Conservation (phyloP, 2,113 vertebrate species). For the Malurus cyaneus region DNA sequence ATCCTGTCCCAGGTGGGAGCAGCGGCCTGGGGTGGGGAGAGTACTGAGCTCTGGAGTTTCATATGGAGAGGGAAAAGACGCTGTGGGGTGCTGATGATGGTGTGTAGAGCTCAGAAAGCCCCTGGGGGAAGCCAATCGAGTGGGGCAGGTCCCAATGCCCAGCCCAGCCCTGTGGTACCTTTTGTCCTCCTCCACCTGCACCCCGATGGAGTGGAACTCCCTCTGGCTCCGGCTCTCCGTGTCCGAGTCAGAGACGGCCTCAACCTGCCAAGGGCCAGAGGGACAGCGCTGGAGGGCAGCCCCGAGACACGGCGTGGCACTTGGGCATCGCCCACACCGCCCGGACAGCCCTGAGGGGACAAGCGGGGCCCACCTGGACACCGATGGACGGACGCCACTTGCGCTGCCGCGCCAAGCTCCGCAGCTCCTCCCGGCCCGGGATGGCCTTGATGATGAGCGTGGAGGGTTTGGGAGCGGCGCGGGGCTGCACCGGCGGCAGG, state of each 20-base stretch:
- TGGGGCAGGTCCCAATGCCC: neutral
- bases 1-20: neutral
- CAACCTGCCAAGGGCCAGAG: constrained; percentile 78
- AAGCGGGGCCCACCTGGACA: constrained; percentile 82
- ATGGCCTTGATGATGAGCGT: constrained; percentile 86
- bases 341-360: rapidly evolving
- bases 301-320: neutral
- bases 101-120: neutral
- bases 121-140: rapidly evolving
- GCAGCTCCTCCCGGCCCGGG: constrained; percentile 80
- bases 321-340: rapidly evolving
- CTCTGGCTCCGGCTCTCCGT: constrained; percentile 89
- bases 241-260: constrained; percentile 94
- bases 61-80: neutral
- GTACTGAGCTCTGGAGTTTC: neutral
- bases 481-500: constrained; percentile 74
- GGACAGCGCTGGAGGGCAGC: neutral
- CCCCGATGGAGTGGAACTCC: constrained; percentile 96
- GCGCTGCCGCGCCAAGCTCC: constrained; percentile 83
- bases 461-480: constrained; percentile 77
- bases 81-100: rapidly evolving
- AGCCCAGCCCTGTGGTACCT: constrained; percentile 67
- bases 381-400: constrained; percentile 97
- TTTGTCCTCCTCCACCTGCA: constrained; percentile 98
- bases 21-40: neutral